Evolutionary conservation across 2,888 invertebrate species (phyloP).

Genomic region (Plagiodera versicolora): DNA sequence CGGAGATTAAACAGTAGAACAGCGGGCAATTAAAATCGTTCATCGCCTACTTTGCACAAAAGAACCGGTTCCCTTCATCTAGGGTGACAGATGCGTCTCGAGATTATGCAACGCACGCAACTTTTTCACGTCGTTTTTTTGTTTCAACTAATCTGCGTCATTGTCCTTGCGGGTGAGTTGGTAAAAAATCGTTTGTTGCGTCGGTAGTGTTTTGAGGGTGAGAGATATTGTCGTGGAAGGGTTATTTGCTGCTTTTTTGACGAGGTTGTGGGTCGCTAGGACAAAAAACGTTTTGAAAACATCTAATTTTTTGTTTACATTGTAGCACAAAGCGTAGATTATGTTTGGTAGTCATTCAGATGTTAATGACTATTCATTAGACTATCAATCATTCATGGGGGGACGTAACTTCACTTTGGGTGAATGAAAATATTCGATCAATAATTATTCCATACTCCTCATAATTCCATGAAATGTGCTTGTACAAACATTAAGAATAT

Average conservation of each 20-base stretch:
- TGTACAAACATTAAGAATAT: too few species aligned
- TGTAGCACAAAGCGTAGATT: neutral
- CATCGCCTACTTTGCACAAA: slow-evolving; percentile 27
- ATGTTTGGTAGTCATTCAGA: neutral
- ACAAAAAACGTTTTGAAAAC: neutral
- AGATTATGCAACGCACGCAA: slow-evolving; percentile 44
- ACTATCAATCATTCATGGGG: neutral
- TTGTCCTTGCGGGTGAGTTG: slow-evolving; percentile 33
- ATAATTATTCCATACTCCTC: too few species aligned
- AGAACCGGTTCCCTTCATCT: slow-evolving; percentile 10
- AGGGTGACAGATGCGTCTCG: slow-evolving; percentile 21
- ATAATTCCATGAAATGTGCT: too few species aligned
- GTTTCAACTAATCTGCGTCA: slow-evolving; percentile 40
- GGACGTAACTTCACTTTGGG: neutral
- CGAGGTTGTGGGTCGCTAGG: neutral
- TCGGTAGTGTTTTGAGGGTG: slow-evolving; percentile 27
- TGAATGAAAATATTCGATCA: too few species aligned
- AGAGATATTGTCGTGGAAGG: neutral
- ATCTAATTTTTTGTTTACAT: neutral
- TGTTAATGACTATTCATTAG: neutral
- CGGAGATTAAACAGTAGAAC: slow-evolving; percentile 31
- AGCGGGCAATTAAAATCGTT: slow-evolving; percentile 31
- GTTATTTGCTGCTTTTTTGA: neutral
- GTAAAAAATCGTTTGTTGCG: slow-evolving; percentile 31
- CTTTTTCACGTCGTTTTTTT: slow-evolving; percentile 38